A percentile compares a stretch with the other conserved stretches of the same genome.
These are phyloP conservation scores for Cepaea nemoralis DNA, from an alignment of 1,140 invertebrate genomes.

Conservation along the genomic window DNA sequence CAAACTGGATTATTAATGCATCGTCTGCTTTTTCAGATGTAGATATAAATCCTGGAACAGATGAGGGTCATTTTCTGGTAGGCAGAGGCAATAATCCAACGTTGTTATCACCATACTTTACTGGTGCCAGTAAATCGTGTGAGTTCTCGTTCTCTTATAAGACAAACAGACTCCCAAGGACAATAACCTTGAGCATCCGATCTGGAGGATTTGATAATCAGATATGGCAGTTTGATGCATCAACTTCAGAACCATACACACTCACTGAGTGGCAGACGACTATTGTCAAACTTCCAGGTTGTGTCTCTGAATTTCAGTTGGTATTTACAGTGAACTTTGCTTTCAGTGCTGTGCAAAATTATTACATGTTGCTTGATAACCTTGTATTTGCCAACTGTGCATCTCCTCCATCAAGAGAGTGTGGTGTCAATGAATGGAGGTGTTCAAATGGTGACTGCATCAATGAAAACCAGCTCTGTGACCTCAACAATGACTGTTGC, in stretches of 20 bases:
- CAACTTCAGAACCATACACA: conserved; percentile 12
- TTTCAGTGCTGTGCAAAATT: conserved; percentile 31
- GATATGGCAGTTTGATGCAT: conserved; percentile 36
- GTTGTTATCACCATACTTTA: conserved; percentile 60
- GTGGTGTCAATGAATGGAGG: conserved; percentile 72
- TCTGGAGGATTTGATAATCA: conserved; percentile 60
- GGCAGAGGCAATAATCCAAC: conserved; percentile 40
- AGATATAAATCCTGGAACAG: conserved; percentile 58
- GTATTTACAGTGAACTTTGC: conserved; percentile 52
- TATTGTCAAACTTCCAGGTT: conserved; percentile 71
- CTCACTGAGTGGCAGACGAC: conserved; percentile 54
- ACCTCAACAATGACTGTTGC: conserved; percentile 64
- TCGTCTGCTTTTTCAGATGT: conserved; percentile 51
- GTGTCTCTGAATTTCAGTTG: conserved; percentile 63
- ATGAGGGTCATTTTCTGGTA: conserved; percentile 54
- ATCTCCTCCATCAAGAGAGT: conserved; percentile 50
- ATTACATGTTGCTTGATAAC: conserved; percentile 74
- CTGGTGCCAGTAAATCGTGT: conserved; percentile 57
- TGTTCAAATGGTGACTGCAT: conserved; percentile 52
- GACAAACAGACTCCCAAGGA: conserved; percentile 49
- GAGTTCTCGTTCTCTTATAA: conserved; percentile 65
- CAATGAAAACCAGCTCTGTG: conserved; percentile 57
- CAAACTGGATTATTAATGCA: conserved; percentile 44
- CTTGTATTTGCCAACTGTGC: conserved; percentile 81
- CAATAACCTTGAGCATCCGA: conserved; percentile 69